Evolutionary conservation across 2,113 vertebrate species (phyloP).

Genomic region (Chloebia gouldiae): DNA sequence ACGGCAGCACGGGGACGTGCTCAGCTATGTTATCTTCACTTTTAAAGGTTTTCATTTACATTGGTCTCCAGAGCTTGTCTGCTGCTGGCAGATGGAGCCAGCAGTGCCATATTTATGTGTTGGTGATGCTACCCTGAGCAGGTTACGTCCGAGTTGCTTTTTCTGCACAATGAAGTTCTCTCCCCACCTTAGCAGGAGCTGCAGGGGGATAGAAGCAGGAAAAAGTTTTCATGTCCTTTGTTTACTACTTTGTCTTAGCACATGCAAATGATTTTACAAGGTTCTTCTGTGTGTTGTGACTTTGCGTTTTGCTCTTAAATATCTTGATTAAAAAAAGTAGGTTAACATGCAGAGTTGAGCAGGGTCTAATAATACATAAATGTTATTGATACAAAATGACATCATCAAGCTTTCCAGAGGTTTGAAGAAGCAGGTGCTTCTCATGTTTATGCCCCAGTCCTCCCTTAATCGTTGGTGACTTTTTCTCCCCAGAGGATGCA

Average conservation of each 20-base stretch:
- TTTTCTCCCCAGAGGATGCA: background rate
- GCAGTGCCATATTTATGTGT: background rate
- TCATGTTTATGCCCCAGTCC: background rate
- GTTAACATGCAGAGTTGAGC: background rate
- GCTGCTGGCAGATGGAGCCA: conserved; percentile 30
- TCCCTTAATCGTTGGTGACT: background rate
- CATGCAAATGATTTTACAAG: background rate
- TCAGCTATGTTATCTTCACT: background rate
- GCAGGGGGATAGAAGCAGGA: background rate
- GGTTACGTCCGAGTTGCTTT: background rate
- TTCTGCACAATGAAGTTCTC: background rate
- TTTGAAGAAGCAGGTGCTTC: background rate
- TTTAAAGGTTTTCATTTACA: conserved; percentile 14
- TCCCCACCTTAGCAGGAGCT: background rate
- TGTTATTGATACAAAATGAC: background rate
- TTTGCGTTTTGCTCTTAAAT: background rate
- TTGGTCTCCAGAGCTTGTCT: background rate
- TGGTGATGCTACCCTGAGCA: background rate
- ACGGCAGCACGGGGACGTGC: background rate
- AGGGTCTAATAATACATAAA: background rate
- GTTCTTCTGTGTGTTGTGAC: background rate
- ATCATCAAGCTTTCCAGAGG: background rate
- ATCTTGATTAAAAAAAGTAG: background rate
- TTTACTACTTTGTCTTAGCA: background rate
- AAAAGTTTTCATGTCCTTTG: background rate